phyloP scores from a whole-genome alignment of 2,888 invertebrate genomes.

The Rhaphigaster nebulosa region DNA sequence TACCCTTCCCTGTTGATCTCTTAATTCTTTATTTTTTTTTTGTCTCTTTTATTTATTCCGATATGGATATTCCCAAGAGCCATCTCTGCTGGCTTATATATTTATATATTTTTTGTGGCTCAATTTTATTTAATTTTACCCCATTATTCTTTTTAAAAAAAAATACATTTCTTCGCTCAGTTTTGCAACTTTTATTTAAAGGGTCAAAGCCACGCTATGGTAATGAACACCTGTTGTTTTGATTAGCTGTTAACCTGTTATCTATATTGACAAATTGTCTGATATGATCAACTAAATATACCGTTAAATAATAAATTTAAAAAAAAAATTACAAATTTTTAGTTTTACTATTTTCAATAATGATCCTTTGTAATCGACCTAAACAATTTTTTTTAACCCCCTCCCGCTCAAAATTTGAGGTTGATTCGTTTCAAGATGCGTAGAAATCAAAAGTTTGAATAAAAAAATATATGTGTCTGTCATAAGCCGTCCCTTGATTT shows the following conservation, averaged over 20 bases:
- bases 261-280: background rate
- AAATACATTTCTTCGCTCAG: no score
- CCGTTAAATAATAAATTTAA: no score
- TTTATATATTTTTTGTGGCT: background rate
- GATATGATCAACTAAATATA: background rate
- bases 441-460: no score
- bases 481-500: no score
- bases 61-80: background rate
- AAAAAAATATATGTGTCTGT: no score
- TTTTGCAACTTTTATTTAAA: background rate
- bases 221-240: background rate
- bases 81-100: background rate
- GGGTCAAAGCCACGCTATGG: background rate
- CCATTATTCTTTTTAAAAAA: background rate
- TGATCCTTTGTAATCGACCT: no score
- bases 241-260: background rate
- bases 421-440: no score
- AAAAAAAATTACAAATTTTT: no score
- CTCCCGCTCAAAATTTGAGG: no score
- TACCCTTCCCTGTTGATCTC: background rate
- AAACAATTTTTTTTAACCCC: no score
- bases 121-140: background rate
- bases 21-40: slow-evolving; percentile 15
- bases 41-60: background rate
- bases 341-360: no score